phyloP scores from a whole-genome alignment of 1,140 invertebrate genomes.

The Drosophila lini region DNA sequence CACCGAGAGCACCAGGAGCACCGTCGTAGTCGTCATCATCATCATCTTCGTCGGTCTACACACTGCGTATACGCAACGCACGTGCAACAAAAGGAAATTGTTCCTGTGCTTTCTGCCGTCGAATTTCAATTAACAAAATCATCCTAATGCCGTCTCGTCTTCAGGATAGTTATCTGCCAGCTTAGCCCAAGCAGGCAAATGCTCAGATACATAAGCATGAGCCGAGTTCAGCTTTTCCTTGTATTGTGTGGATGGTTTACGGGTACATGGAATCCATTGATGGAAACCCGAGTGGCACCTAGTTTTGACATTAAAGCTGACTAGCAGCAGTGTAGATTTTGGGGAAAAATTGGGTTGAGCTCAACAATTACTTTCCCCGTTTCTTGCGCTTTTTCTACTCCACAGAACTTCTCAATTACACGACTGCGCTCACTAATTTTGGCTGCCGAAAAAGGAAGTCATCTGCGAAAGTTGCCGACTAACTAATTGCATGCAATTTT shows the following conservation, averaged over 20 bases:
- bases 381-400: not conserved
- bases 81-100: slow-evolving; percentile 55
- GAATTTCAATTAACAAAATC: slow-evolving; percentile 75
- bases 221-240: slow-evolving; percentile 2
- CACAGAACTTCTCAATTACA: slow-evolving; percentile 17
- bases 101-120: slow-evolving; percentile 42
- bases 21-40: slow-evolving; percentile 2
- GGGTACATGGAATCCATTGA: not conserved
- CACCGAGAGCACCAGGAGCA: slow-evolving; percentile 1
- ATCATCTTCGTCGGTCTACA: slow-evolving; percentile 27
- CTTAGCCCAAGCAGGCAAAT: slow-evolving; percentile 19
- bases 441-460: slow-evolving; percentile 18
- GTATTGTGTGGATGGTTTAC: slow-evolving; percentile 2
- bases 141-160: slow-evolving; percentile 34
- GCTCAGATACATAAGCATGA: slow-evolving; percentile 26
- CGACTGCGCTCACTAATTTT: slow-evolving; percentile 31
- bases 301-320: slow-evolving; percentile 13
- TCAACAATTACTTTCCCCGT: not conserved
- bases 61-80: slow-evolving; percentile 58
- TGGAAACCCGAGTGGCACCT: no score
- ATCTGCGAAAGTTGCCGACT: slow-evolving; percentile 30
- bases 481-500: slow-evolving; percentile 55
- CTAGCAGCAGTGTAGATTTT: no score
- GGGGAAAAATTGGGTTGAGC: not conserved
- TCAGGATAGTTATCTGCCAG: slow-evolving; percentile 13